Conservation (phyloP, 2,888 invertebrate genomes). For the Drosophila falleni region DNA sequence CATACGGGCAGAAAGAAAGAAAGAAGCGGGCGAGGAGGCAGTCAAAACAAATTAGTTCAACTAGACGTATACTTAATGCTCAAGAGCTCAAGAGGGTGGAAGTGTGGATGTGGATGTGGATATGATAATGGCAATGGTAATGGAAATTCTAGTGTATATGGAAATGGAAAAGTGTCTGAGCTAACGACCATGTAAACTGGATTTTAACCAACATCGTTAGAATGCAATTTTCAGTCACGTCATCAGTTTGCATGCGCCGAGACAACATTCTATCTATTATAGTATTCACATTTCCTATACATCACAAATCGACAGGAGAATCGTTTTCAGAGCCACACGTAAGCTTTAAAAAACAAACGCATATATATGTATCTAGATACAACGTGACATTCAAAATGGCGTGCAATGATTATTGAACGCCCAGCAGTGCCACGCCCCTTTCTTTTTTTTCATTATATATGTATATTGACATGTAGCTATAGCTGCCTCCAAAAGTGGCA, state of each 20-base stretch:
- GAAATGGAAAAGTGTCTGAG: slow-evolving; percentile 32
- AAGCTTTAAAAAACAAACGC: slow-evolving; percentile 3
- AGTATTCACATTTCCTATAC: slow-evolving; percentile 17
- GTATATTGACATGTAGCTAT: slow-evolving; percentile 21
- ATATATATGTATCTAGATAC: slow-evolving; percentile 11
- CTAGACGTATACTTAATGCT: slow-evolving; percentile 79
- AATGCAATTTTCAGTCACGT: slow-evolving; percentile 73
- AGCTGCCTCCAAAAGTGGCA: slow-evolving; percentile 18
- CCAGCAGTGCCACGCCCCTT: slow-evolving; percentile 46
- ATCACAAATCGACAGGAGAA: slow-evolving; percentile 43
- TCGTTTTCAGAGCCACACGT: slow-evolving; percentile 32
- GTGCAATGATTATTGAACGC: slow-evolving; percentile 54
- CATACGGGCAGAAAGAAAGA: slow-evolving; percentile 55
- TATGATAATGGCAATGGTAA: background rate
- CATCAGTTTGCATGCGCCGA: slow-evolving; percentile 33
- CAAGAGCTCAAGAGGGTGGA: slow-evolving; percentile 45
- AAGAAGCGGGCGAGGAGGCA: slow-evolving; percentile 17
- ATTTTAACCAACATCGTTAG: slow-evolving; percentile 69
- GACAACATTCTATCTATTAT: slow-evolving; percentile 17
- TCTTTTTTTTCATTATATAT: slow-evolving; percentile 12
- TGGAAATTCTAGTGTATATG: slow-evolving; percentile 22
- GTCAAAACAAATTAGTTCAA: slow-evolving; percentile 83
- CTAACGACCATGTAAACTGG: slow-evolving; percentile 73
- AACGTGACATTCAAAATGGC: slow-evolving; percentile 60
- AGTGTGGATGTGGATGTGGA: background rate